Base-by-base conservation (phyloP, 53 echinoderm and acorn worm genomes). In the Echinometra lucunter region DNA sequence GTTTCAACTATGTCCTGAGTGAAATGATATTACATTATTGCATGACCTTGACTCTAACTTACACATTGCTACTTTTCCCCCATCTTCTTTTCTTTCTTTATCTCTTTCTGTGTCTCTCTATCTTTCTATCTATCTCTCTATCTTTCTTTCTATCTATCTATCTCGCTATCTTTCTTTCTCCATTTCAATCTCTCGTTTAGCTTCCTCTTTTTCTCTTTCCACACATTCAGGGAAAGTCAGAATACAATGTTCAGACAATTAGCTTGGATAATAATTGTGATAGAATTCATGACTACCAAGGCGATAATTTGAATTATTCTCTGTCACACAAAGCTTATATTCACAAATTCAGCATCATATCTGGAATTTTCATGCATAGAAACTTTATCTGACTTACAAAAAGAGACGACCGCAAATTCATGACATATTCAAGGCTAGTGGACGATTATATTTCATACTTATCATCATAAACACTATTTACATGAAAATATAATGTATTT, bases 401-500 rank as follows among this genome's bases (percentile, higher is more conserved):
- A 81, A 81, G 21, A 81, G 44, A 44, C 18, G 5, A 81, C 81
- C 81, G 81, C 81, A 81, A 81, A 81, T 42, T 44, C 44, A 81
- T 81, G 81, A 81, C 23, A 44, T 23, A 81, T 81, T 81, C 81
- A 81, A 81, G 81, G 81, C 40, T 42, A 81, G 2, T 44, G 81
- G 44, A 23, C 44, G 81, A 23, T 23, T 81, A 25, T 25, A 6
- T 42, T 44, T 81, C 81, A 81, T 25, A 21, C 23, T 81, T 44
- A 81, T 81, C 81, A 81, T 81, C 44, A 81, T 44, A 23, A 81
- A 18, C 81, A 81, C 44, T 44, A 81, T 81, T 81, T 42, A 81
- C 81, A 81, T 81, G 5, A 42, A 81, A 81, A 81, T 53, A 53
- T 81, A 81, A 44, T 81, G 44, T 81, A 25, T 81, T 42, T 81